phyloP scores from a whole-genome alignment of 2,113 vertebrate species.

The Esox niger region DNA sequence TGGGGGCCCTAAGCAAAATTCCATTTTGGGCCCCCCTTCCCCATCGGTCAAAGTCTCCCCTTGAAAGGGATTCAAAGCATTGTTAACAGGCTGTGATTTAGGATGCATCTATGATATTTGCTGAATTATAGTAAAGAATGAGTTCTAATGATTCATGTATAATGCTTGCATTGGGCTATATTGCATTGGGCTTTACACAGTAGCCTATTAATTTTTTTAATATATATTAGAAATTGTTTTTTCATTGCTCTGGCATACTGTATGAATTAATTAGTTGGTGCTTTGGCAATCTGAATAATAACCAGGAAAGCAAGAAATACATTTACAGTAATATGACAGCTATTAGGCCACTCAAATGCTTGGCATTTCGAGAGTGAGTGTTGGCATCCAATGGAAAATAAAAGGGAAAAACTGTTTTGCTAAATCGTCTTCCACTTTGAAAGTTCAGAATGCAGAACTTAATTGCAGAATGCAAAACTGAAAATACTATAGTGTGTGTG shows the following conservation, averaged over 20 bases:
- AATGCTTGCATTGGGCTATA: slow-evolving; percentile 12
- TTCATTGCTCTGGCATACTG: neutral
- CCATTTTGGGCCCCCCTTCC: no score
- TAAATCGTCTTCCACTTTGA: slow-evolving; percentile 11
- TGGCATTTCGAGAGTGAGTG: slow-evolving; percentile 16
- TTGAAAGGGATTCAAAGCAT: no score
- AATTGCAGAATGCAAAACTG: slow-evolving; percentile 22
- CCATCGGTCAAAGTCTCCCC: no score
- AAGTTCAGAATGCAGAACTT: no score
- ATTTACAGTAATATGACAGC: slow-evolving; percentile 31
- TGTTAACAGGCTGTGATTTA: no score
- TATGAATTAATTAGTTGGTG: slow-evolving; percentile 14
- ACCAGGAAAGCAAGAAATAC: slow-evolving; percentile 29
- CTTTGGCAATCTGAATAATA: slow-evolving; percentile 34
- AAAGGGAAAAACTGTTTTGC: slow-evolving; percentile 8
- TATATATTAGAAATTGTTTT: slow-evolving; percentile 17
- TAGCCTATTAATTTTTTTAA: no score
- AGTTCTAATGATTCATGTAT: slow-evolving; percentile 36
- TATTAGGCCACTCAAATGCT: slow-evolving; percentile 39
- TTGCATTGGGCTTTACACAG: no score
- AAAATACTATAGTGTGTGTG: neutral
- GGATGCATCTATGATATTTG: neutral
- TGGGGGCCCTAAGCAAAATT: no score
- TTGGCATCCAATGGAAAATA: slow-evolving; percentile 29
- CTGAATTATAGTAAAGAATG: slow-evolving; percentile 28